Conservation (phyloP, 2,113 vertebrate genomes). For the Chamaetylas fuelleborni region DNA sequence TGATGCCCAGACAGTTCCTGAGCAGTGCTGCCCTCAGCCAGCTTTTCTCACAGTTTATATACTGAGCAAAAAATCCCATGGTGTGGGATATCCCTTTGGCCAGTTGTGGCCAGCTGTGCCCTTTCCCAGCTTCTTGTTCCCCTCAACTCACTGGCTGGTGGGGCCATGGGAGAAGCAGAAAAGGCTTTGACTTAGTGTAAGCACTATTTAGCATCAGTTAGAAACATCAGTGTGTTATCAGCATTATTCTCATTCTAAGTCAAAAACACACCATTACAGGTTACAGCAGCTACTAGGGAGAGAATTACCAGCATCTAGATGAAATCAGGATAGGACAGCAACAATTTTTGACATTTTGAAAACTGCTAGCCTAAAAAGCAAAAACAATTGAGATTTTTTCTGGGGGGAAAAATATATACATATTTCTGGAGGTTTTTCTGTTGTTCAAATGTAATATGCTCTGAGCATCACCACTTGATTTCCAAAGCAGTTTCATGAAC, state of each 20-base stretch:
- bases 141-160: not conserved
- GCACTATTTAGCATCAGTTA: not conserved
- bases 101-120: not conserved
- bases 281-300: not conserved
- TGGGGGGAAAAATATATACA: not conserved
- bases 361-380: not conserved
- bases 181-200: not conserved
- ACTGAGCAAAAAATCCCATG: not conserved
- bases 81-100: not conserved
- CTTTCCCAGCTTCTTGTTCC: not conserved
- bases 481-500: not conserved
- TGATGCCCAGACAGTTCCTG: not conserved
- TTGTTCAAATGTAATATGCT: not conserved
- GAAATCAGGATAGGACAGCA: not conserved
- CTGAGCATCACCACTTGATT: not conserved
- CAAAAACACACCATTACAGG: not conserved
- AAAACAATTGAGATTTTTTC: not conserved
- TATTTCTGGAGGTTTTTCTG: not conserved
- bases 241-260: not conserved
- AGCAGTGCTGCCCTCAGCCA: not conserved
- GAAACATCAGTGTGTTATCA: not conserved
- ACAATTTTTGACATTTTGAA: not conserved
- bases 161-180: not conserved
- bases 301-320: not conserved
- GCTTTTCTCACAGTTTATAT: not conserved